A percentile compares a stretch with the other conserved stretches of the same genome.
Conservation (phyloP, 2,797 vertebrate species). For the Urophycis tenuis region DNA sequence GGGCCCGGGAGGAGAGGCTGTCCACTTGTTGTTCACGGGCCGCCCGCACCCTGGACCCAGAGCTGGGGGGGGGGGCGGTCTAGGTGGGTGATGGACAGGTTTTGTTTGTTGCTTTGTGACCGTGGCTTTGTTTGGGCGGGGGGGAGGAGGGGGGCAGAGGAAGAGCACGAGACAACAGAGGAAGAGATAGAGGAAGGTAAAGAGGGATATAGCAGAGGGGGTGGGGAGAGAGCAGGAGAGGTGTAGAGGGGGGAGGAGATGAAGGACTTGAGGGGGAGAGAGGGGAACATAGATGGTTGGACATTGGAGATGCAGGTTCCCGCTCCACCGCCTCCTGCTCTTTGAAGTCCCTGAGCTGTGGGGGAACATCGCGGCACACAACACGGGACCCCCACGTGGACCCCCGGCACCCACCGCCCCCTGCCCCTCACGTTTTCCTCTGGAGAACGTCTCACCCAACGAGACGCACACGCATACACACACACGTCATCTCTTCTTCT, state of each 20-base stretch:
- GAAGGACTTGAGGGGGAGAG: no score
- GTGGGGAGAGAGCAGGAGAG: neutral
- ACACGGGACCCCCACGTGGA: neutral
- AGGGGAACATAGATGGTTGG: neutral
- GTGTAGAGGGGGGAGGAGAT: neutral
- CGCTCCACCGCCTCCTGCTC: constrained; percentile 4
- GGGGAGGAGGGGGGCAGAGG: no score
- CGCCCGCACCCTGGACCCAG: neutral
- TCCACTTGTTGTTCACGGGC: neutral
- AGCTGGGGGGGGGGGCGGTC: no score
- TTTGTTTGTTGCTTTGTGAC: no score
- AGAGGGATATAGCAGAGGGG: neutral
- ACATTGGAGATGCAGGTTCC: neutral
- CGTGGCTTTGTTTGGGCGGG: no score
- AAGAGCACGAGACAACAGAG: neutral
- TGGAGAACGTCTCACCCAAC: no score
- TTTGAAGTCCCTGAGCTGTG: neutral
- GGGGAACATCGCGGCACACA: constrained; percentile 28
- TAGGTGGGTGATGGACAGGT: no score
- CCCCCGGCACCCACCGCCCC: neutral
- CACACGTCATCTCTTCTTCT: no score
- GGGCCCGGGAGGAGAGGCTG: neutral
- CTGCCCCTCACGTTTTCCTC: neutral
- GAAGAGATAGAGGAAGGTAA: neutral
- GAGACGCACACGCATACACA: no score